Percentiles rank a stretch among this genome's conserved stretches.
Evolutionary conservation across 2,888 invertebrate genomes (phyloP).

Genomic region (Tribolium freemani): DNA sequence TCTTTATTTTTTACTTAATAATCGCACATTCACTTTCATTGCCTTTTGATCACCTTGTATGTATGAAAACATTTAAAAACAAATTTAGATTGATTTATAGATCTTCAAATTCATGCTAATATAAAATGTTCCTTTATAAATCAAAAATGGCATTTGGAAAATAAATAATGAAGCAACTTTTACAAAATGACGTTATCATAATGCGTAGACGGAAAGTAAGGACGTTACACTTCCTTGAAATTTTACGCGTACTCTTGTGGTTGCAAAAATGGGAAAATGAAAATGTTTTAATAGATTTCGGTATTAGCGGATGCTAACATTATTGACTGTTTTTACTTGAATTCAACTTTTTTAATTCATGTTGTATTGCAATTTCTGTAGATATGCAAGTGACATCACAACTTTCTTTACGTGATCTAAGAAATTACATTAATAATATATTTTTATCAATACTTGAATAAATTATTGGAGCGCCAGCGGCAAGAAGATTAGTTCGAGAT

Average conservation of each 20-base stretch:
- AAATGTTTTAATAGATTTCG: neutral
- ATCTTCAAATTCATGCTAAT: no score
- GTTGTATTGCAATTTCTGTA: neutral
- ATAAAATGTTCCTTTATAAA: no score
- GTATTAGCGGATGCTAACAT: neutral
- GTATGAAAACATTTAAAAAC: no score
- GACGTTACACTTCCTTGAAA: neutral
- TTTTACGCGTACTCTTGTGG: neutral
- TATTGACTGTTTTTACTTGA: no score
- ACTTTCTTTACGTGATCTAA: neutral
- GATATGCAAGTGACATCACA: neutral
- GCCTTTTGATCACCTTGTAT: no score
- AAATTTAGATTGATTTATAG: no score
- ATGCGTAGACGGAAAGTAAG: neutral
- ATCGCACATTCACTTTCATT: no score
- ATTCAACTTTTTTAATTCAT: no score
- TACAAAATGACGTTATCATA: neutral
- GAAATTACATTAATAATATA: neutral
- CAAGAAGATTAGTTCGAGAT: neutral
- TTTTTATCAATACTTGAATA: neutral
- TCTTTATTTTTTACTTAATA: no score
- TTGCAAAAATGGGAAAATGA: neutral
- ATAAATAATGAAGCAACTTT: neutral
- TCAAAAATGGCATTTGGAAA: no score
- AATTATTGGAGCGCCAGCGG: neutral